These are phyloP conservation scores for Macrochelys suwanniensis DNA, from an alignment of 2,797 vertebrate genomes.

Conservation along the genomic window DNA sequence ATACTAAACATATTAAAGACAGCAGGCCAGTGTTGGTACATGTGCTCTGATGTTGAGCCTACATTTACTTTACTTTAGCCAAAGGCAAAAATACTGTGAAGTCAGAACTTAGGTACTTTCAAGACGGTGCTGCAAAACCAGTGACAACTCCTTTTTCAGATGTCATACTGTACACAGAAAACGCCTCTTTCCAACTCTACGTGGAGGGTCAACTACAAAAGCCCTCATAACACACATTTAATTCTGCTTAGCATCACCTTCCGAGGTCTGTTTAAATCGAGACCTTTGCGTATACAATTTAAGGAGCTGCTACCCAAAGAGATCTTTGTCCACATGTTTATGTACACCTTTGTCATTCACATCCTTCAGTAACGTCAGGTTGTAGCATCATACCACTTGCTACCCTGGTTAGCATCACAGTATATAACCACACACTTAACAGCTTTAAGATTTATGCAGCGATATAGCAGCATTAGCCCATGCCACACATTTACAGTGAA, in stretches of 20 bases:
- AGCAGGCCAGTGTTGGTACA: slow-evolving; percentile 48
- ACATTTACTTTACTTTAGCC: neutral
- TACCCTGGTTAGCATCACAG: neutral
- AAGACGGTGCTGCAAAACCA: neutral
- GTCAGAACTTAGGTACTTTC: neutral
- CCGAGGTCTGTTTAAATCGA: neutral
- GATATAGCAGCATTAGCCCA: neutral
- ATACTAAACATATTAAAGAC: neutral
- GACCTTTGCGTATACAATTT: neutral
- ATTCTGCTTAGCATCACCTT: neutral
- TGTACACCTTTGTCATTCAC: neutral
- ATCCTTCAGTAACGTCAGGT: neutral
- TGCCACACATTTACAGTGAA: neutral
- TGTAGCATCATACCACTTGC: neutral
- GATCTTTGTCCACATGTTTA: neutral
- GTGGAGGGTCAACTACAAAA: neutral
- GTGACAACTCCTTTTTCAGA: neutral
- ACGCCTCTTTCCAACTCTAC: neutral
- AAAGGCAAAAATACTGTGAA: neutral
- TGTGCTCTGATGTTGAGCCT: neutral
- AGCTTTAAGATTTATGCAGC: neutral
- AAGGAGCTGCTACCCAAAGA: neutral
- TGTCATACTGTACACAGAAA: neutral
- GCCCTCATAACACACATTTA: neutral
- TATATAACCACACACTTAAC: neutral